Evolutionary conservation across 2,113 vertebrate genomes (phyloP).

Genomic region (Acrocephalus arundinaceus): DNA sequence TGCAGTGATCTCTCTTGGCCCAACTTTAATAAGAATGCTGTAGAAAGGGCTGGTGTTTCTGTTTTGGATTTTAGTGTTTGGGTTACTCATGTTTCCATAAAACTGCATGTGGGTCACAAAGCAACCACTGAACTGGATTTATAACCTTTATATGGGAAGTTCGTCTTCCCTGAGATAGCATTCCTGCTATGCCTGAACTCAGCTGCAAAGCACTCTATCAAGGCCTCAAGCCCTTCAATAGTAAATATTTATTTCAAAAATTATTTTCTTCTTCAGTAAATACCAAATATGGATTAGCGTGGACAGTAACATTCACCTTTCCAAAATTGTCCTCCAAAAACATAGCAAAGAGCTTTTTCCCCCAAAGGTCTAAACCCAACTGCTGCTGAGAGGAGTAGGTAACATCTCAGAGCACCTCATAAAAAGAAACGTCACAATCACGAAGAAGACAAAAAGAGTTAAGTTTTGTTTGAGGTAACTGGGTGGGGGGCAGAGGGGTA

Average conservation of each 20-base stretch:
- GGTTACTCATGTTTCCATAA: conserved; percentile 42
- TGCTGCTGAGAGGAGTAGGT: not conserved
- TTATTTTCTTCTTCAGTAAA: not conserved
- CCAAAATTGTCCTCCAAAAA: not conserved
- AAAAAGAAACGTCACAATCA: not conserved
- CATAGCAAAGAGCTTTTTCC: not conserved
- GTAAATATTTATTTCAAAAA: not conserved
- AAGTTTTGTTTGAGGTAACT: not conserved
- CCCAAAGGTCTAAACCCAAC: not conserved
- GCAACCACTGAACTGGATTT: not conserved
- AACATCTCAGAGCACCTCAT: not conserved
- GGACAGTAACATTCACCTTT: not conserved
- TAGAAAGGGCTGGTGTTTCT: conserved; percentile 28
- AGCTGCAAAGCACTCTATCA: not conserved
- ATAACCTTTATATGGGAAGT: not conserved
- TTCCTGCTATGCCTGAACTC: not conserved
- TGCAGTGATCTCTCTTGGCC: conserved; percentile 53
- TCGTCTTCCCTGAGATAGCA: not conserved
- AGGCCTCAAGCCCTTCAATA: not conserved
- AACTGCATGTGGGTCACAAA: not conserved
- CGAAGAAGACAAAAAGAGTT: not conserved
- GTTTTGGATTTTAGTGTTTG: conserved; percentile 61
- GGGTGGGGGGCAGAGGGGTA: too few species aligned
- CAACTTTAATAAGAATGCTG: conserved; percentile 28
- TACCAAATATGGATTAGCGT: not conserved